Conservation (phyloP, 2,113 vertebrate genomes). For the Meriones unguiculatus region DNA sequence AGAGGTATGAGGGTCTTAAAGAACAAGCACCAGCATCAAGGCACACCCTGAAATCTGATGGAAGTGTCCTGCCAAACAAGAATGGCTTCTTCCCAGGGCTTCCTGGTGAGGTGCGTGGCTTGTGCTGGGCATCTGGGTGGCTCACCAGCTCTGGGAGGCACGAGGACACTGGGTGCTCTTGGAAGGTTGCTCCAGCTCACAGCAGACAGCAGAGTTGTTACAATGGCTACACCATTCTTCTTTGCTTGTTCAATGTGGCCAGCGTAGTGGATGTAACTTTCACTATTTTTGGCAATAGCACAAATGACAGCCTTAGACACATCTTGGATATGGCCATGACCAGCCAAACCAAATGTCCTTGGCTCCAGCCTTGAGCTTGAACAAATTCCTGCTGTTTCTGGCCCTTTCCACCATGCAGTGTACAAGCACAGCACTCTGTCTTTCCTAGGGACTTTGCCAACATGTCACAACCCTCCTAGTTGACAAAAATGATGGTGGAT, state of each 20-base stretch:
- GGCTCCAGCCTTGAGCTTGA: conserved; percentile 97
- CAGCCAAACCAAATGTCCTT: conserved; percentile 98
- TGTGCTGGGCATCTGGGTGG: conserved; percentile 98
- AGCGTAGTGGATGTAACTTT: conserved; percentile 98
- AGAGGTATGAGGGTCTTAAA: conserved; percentile 2
- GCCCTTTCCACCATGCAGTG: conserved; percentile 97
- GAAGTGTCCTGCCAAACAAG: conserved; percentile 90
- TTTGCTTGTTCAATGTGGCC: conserved; percentile 96
- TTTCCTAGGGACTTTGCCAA: conserved; percentile 98
- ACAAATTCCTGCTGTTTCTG: conserved; percentile 98
- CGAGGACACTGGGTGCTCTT: conserved; percentile 97
- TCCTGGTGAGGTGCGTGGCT: conserved; percentile 98
- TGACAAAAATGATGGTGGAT: conserved; percentile 99
- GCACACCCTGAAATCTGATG: neutral
- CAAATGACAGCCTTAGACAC: conserved; percentile 99
- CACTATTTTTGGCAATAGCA: conserved; percentile 99
- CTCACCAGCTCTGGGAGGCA: conserved; percentile 96
- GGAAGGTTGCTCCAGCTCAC: conserved; percentile 98
- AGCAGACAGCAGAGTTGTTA: conserved; percentile 97
- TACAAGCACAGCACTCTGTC: conserved; percentile 98
- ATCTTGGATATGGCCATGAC: conserved; percentile 98
- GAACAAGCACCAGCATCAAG: neutral
- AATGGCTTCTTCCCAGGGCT: conserved; percentile 97
- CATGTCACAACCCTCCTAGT: conserved; percentile 98
- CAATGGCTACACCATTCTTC: conserved; percentile 97